phyloP scores from a whole-genome alignment of 2,797 vertebrate species.

The Chelon labrosus region DNA sequence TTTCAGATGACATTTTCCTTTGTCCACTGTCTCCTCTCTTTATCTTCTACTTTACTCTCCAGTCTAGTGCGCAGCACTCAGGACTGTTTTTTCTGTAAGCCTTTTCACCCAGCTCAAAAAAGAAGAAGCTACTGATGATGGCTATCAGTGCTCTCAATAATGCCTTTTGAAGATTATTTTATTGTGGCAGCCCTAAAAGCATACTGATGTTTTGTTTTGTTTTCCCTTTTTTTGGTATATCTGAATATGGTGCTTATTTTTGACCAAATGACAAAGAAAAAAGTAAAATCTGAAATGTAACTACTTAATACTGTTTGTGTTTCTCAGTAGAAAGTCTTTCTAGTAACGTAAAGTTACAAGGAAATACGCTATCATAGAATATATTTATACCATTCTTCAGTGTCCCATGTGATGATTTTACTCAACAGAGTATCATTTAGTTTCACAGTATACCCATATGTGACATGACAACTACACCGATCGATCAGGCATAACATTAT shows the following conservation, averaged over 20 bases:
- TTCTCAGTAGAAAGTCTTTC: too few relatives aligned
- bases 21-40: constrained; percentile 3
- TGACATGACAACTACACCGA: too few relatives aligned
- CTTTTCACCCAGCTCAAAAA: constrained; percentile 2
- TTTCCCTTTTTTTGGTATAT: not conserved
- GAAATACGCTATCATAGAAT: not conserved
- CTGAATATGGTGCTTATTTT: not conserved
- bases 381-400: not conserved
- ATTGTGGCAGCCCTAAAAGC: not conserved
- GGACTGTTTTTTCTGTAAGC: constrained; percentile 19
- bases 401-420: not conserved
- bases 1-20: not conserved
- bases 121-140: constrained; percentile 28
- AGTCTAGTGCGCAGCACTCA: not conserved
- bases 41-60: not conserved
- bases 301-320: too few relatives aligned
- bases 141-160: constrained; percentile 10
- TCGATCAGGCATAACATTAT: too few relatives aligned
- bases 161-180: constrained; percentile 29
- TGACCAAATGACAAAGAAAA: constrained; percentile 1
- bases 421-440: not conserved
- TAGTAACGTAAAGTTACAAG: too few relatives aligned
- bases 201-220: not conserved
- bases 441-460: not conserved
- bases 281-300: not conserved